Evolutionary conservation across 2,113 vertebrate genomes (phyloP).

Genomic region (Paramisgurnus dabryanus): DNA sequence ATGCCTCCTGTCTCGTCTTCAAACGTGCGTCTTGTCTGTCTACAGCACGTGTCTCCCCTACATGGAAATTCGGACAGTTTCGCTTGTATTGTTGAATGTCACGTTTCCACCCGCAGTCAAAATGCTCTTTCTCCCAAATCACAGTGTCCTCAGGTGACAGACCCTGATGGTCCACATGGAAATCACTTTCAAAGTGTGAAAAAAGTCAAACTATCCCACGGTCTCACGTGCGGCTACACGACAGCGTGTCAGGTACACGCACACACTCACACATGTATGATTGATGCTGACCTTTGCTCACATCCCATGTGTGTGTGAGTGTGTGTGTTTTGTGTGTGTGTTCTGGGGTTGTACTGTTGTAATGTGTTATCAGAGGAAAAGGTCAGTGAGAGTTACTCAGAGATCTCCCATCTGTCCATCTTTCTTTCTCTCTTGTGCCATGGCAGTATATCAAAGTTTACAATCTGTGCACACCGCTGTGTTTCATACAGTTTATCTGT

Average conservation of each 20-base stretch:
- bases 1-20: slow-evolving; percentile 2
- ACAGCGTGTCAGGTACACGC: slow-evolving; percentile 35
- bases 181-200: slow-evolving; percentile 11
- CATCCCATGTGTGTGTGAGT: slow-evolving; percentile 13
- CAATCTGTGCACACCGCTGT: slow-evolving; percentile 2
- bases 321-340: slow-evolving; percentile 1
- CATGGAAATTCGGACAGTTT: slow-evolving; percentile 38
- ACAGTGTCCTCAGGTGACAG: neutral
- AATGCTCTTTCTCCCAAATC: slow-evolving; percentile 26
- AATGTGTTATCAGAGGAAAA: slow-evolving; percentile 77
- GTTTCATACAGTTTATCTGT: neutral
- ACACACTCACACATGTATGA: slow-evolving; percentile 9
- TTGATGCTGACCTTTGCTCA: slow-evolving; percentile 51
- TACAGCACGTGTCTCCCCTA: neutral
- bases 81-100: slow-evolving; percentile 39
- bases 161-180: slow-evolving; percentile 28
- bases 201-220: slow-evolving; percentile 31
- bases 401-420: slow-evolving; percentile 67
- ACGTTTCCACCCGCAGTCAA: slow-evolving; percentile 35
- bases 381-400: slow-evolving; percentile 64
- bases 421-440: slow-evolving; percentile 40
- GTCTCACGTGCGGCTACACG: slow-evolving; percentile 24
- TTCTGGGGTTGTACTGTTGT: slow-evolving; percentile 57
- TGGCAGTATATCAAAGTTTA: slow-evolving; percentile 33
- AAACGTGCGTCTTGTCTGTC: slow-evolving; percentile 15